Conservation (phyloP, 2,888 invertebrate species). For the Xestia sexstrigata region DNA sequence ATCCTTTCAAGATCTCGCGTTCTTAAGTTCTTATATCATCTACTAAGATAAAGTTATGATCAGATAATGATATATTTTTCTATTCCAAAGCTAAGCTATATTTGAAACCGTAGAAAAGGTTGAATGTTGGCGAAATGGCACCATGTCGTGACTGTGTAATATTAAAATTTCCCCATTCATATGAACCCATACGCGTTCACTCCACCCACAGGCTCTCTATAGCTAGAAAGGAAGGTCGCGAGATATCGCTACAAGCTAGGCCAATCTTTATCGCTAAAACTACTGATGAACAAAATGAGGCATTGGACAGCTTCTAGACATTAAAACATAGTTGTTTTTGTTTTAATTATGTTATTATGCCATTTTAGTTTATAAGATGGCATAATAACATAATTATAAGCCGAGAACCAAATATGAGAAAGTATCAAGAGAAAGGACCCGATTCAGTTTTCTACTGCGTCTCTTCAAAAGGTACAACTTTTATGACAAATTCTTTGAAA, state of each 20-base stretch:
- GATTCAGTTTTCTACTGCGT: not conserved
- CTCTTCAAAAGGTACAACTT: not conserved
- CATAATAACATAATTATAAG: not conserved
- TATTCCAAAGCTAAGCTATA: not conserved
- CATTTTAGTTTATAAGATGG: no score
- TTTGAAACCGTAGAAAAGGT: not conserved
- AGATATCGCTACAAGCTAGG: not conserved
- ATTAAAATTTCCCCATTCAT: constrained; percentile 22
- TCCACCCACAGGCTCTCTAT: not conserved
- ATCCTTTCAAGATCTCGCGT: constrained; percentile 36
- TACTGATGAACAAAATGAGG: not conserved
- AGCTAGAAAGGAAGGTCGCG: not conserved
- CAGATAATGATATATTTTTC: constrained; percentile 16
- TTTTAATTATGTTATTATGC: no score
- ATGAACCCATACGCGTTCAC: not conserved
- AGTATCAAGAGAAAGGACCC: not conserved
- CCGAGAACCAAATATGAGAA: not conserved
- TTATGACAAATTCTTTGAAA: constrained; percentile 3
- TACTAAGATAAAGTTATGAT: constrained; percentile 25
- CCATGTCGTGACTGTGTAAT: constrained; percentile 17
- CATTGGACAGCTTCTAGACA: not conserved
- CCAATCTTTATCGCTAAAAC: constrained; percentile 4
- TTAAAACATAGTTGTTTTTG: not conserved
- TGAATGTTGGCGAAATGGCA: constrained; percentile 4
- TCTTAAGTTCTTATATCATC: constrained; percentile 22